These are phyloP conservation scores for Apteryx owenii DNA, from an alignment of 2,113 vertebrate genomes.

Conservation along the genomic window DNA sequence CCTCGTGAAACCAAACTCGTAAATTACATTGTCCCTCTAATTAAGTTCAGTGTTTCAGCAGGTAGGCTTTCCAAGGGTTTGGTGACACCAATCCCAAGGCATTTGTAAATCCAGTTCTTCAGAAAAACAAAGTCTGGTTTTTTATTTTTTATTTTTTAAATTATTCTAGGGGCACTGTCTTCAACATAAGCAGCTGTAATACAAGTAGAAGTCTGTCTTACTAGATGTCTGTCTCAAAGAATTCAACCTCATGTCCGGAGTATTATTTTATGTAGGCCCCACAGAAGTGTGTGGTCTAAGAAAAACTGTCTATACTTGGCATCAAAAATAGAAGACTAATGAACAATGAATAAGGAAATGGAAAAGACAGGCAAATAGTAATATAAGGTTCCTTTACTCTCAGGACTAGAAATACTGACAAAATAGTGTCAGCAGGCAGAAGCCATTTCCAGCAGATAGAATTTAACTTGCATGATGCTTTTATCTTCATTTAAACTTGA, in stretches of 20 bases:
- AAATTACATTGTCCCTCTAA: not conserved
- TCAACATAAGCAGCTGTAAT: not conserved
- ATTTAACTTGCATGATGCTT: no score
- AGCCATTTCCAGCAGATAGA: not conserved
- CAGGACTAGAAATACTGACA: not conserved
- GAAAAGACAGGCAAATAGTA: not conserved
- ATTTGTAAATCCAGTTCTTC: not conserved
- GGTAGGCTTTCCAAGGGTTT: not conserved
- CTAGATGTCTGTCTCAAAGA: not conserved
- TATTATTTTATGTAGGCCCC: not conserved
- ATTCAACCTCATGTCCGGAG: not conserved
- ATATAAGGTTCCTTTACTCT: not conserved
- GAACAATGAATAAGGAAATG: not conserved
- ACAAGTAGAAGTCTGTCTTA: not conserved
- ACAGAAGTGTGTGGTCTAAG: not conserved
- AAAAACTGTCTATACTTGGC: not conserved
- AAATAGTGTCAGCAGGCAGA: not conserved
- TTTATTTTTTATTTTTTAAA: not conserved
- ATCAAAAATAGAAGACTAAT: not conserved
- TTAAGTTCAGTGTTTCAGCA: not conserved
- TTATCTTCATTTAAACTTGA: no score
- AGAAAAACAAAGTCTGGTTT: not conserved
- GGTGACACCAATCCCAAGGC: not conserved
- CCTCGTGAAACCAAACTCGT: not conserved
- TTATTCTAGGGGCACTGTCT: not conserved